phyloP scores from a whole-genome alignment of 1,140 invertebrate species.

The Sycophila sp. region DNA sequence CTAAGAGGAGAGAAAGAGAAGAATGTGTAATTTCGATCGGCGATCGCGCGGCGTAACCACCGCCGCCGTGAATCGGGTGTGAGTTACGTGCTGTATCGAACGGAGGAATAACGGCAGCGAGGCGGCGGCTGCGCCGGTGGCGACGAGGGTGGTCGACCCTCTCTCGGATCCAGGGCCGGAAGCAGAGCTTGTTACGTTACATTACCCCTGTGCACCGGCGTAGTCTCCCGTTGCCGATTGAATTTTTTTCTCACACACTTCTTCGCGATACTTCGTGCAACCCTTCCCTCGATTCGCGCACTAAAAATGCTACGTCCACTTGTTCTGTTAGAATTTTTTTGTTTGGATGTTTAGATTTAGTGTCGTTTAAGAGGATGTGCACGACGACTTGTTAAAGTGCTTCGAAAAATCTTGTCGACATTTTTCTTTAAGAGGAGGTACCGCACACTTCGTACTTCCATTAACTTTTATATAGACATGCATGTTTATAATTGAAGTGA shows the following conservation, averaged over 20 bases:
- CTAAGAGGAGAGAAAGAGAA: too few relatives aligned
- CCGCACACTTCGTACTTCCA: too few relatives aligned
- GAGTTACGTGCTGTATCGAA: conserved; percentile 50
- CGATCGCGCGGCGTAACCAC: conserved; percentile 29
- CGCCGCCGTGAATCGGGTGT: conserved; percentile 44
- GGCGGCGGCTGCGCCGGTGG: neutral
- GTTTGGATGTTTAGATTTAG: too few relatives aligned
- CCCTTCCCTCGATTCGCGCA: too few relatives aligned
- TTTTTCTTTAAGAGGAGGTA: too few relatives aligned
- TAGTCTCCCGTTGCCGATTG: neutral
- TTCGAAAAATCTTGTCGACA: too few relatives aligned
- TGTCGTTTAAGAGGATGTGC: too few relatives aligned
- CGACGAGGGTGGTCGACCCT: conserved; percentile 12
- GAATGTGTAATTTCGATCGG: conserved; percentile 36
- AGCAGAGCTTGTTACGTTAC: neutral
- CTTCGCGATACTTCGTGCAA: neutral
- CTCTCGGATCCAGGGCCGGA: conserved; percentile 2
- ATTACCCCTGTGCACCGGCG: neutral
- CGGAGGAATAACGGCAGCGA: conserved; percentile 29
- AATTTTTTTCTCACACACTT: neutral
- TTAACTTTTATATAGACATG: too few relatives aligned
- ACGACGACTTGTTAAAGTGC: too few relatives aligned
- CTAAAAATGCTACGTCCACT: too few relatives aligned
- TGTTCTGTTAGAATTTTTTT: too few relatives aligned
- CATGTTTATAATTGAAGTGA: too few relatives aligned